Evolutionary conservation across 1,140 invertebrate genomes (phyloP).

Genomic region (Conus ventricosus): DNA sequence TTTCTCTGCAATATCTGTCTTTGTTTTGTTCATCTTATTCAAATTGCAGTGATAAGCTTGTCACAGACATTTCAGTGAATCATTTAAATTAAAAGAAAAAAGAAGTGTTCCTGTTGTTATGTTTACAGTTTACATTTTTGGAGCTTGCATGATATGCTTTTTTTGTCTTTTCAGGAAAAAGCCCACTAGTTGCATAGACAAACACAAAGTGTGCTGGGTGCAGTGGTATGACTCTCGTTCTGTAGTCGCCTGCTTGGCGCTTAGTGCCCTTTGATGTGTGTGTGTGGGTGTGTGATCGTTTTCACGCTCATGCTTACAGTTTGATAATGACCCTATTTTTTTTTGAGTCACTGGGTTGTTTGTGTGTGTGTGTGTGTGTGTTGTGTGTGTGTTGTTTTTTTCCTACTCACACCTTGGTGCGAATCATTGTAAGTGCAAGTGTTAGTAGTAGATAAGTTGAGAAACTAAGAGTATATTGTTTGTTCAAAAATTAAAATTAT

Average conservation of each 20-base stretch:
- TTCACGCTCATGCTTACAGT: not conserved
- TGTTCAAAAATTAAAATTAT: no score
- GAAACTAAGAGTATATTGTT: no score
- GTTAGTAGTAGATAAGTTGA: no score
- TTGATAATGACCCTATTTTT: not conserved
- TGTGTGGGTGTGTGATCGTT: not conserved
- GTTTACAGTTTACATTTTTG: not conserved
- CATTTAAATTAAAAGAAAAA: not conserved
- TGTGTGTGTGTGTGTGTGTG: no score
- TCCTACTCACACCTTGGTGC: no score
- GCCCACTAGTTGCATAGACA: slow-evolving; percentile 11
- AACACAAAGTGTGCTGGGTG: not conserved
- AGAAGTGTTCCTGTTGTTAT: no score
- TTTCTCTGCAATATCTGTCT: no score
- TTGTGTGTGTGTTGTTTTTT: not conserved
- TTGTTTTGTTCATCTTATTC: no score
- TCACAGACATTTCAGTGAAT: no score
- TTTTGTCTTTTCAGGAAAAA: slow-evolving; percentile 1
- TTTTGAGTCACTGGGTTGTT: no score
- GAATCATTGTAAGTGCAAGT: no score
- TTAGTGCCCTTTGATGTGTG: not conserved
- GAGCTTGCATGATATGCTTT: not conserved
- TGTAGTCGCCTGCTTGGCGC: not conserved
- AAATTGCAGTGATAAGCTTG: no score
- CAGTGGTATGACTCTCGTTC: not conserved